A percentile compares a stretch with the other conserved stretches of the same genome.
Evolutionary conservation across 2,797 vertebrate species (phyloP).

Genomic region (Cichlasoma orientale): DNA sequence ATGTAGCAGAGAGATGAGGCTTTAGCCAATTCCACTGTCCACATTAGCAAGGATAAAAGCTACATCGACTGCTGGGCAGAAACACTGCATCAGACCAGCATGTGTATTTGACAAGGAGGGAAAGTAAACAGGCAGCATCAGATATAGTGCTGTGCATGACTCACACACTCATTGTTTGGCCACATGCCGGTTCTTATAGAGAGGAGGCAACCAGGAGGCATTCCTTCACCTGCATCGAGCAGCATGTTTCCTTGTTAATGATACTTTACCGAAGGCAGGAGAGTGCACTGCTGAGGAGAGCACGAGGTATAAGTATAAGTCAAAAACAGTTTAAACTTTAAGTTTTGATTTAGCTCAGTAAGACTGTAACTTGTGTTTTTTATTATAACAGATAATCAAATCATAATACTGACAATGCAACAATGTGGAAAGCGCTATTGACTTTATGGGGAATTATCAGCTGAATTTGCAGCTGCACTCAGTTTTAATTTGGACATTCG

Average conservation of each 20-base stretch:
- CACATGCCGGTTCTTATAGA: conserved; percentile 13
- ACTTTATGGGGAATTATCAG: background rate
- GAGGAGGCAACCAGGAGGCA: conserved; percentile 1
- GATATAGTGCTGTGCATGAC: conserved; percentile 11
- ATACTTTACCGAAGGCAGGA: conserved; percentile 6
- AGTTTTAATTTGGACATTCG: background rate
- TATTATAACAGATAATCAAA: background rate
- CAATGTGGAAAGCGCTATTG: background rate
- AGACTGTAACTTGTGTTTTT: background rate
- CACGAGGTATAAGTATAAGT: background rate
- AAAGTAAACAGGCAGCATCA: conserved; percentile 6
- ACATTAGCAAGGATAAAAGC: background rate
- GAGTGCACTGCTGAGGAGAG: background rate
- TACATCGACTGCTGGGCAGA: background rate
- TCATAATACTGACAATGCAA: background rate
- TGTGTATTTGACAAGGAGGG: background rate
- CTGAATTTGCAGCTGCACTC: conserved; percentile 1
- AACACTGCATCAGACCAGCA: background rate
- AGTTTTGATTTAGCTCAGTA: background rate
- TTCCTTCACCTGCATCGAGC: conserved; percentile 15
- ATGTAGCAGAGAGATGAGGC: background rate
- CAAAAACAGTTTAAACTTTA: conserved; percentile 6
- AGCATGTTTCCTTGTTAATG: conserved; percentile 26
- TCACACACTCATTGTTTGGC: conserved; percentile 30
- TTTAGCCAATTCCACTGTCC: background rate